Evolutionary conservation across 2,113 vertebrate genomes (phyloP).

Genomic region (Proterorhinus semilunaris): DNA sequence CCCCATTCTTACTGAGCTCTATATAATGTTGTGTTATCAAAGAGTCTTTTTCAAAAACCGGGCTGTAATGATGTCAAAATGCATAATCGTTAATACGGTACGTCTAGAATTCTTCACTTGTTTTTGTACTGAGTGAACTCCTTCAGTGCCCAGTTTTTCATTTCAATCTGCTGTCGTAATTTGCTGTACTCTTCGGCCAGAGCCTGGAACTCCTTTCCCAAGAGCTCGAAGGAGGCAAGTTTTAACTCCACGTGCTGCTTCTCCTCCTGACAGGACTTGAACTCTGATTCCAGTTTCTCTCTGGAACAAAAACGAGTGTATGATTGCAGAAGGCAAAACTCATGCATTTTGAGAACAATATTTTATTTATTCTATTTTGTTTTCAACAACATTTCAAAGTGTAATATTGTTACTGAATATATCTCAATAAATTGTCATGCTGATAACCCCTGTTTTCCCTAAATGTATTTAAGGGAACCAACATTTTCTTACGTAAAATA

Average conservation of each 20-base stretch:
- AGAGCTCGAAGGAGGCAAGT: conserved; percentile 74
- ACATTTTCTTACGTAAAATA: neutral
- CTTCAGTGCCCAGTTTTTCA: conserved; percentile 75
- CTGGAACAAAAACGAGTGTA: conserved; percentile 44
- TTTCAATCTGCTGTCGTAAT: conserved; percentile 67
- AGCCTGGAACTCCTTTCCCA: conserved; percentile 74
- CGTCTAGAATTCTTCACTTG: conserved; percentile 17
- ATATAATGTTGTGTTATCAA: too few relatives aligned
- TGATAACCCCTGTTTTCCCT: too few relatives aligned
- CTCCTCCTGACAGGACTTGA: conserved; percentile 57
- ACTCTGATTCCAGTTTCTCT: conserved; percentile 61
- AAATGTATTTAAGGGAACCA: too few relatives aligned
- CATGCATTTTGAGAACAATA: neutral
- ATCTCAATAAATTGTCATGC: too few relatives aligned
- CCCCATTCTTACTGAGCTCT: too few relatives aligned
- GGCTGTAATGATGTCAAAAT: too few relatives aligned
- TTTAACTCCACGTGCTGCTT: conserved; percentile 66
- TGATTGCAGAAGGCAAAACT: neutral
- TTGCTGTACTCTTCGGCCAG: conserved; percentile 75
- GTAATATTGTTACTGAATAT: too few relatives aligned
- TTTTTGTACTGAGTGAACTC: conserved; percentile 63
- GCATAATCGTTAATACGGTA: too few relatives aligned
- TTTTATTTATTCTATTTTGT: too few relatives aligned
- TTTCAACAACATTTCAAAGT: too few relatives aligned
- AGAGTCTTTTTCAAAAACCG: too few relatives aligned